Evolutionary conservation across 2,888 invertebrate species (phyloP), one percentile per base, ranked within the genome.

Genomic region (Heterodera filipjevi): DNA sequence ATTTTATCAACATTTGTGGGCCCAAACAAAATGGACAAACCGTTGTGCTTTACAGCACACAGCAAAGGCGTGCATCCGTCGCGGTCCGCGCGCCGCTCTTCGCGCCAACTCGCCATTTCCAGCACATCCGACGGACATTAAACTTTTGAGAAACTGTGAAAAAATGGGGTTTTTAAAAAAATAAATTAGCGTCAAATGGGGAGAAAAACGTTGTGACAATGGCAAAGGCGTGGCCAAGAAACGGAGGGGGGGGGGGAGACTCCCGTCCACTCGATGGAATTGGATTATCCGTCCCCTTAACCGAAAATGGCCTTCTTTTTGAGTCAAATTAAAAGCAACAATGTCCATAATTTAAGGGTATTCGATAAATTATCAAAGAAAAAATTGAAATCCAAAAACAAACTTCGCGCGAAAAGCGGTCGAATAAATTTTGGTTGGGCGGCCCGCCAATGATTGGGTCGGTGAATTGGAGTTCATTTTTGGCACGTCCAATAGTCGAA

Each of bases 1-100:
- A n/a, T n/a, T n/a, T 39, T 12, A 12, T 12, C 12, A 39, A 39
- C 6, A 0, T n/a, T 39, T 10, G 2, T 39, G 6, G 12, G 12
- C 12, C 8, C 39, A 10, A 39, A 39, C 12, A 12, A 39, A 12
- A 10, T 12, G 39, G 39, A n/a, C n/a, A n/a, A 53, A 59, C 59
- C 30, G 1, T 64, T 75, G 22, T 66, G 75, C 3, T 33, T 39
- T 10, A 71, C 74, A 27, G 82, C 82, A 39, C 49, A 53, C 32
- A 83, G 78, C 66, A 82, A 35, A 14, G 81, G 81, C 27, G 82
- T 81, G 16, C 49, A 77, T 19, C 83, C 79, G 70, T 79, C 74
- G 33, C 33, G 32, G 33, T 68, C 68, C 19, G 33, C 33, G 68
- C 33, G 33, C 14, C 68, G 32, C 33, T 68, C 33, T 6, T 35